phyloP scores from a whole-genome alignment of 2,797 vertebrate species.

The Aldrovandia affinis region DNA sequence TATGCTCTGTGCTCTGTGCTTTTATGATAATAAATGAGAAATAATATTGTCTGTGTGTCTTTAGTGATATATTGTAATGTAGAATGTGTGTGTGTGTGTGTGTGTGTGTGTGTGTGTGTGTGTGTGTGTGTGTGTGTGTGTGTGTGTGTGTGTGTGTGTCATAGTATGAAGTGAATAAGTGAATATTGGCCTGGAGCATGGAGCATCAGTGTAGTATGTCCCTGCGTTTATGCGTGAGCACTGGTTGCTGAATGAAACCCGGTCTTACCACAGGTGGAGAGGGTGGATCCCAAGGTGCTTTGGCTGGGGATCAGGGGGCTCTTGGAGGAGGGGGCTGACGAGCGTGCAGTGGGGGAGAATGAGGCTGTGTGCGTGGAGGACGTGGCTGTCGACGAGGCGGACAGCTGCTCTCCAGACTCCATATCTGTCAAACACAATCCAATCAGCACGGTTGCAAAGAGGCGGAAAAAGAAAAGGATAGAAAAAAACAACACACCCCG shows the following conservation, averaged over 20 bases:
- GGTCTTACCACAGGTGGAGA: slow-evolving; percentile 71
- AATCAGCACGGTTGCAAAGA: slow-evolving; percentile 31
- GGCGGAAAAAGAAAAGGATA: neutral
- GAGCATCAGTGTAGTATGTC: too few species aligned
- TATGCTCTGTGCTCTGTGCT: neutral
- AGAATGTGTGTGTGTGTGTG: neutral
- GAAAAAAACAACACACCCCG: neutral
- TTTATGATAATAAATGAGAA: neutral
- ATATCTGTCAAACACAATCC: slow-evolving; percentile 63
- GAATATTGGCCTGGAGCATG: neutral
- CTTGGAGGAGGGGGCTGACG: slow-evolving; percentile 62
- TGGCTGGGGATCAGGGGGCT: slow-evolving; percentile 71
- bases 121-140: neutral
- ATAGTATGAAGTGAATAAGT: neutral
- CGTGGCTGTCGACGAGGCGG: slow-evolving; percentile 65
- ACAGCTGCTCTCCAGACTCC: slow-evolving; percentile 81
- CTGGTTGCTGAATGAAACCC: neutral
- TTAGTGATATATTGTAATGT: too few species aligned
- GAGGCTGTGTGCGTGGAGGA: slow-evolving; percentile 62
- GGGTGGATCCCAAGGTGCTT: slow-evolving; percentile 67
- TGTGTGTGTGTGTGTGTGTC: neutral
- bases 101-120: neutral
- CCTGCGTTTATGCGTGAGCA: neutral
- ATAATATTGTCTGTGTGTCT: neutral
- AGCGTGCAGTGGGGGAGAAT: slow-evolving; percentile 41